Evolutionary conservation across 2,888 invertebrate genomes (phyloP), one percentile per base, ranked within the genome.

Genomic region (Eristalis arbustorum): DNA sequence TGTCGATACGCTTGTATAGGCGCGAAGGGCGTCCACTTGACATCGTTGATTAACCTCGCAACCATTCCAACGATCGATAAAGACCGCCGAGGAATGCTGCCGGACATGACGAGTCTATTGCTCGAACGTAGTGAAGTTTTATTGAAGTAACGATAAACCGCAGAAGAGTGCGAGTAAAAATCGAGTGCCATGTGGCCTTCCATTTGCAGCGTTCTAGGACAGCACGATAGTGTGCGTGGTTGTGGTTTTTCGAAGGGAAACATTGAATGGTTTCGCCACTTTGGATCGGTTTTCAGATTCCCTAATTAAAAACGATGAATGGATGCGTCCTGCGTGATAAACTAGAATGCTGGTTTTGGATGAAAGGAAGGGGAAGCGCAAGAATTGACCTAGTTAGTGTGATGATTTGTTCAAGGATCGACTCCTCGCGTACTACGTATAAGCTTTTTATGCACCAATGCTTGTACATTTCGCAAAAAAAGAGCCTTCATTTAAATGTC

Each of bases 21-120:
- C 59, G 34, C 49, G 31, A 61, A 66, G 59, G 66, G 59, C 22
- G 72, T 61, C 37, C 67, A 67, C 49, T 61, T 67, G 67, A 67
- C 73, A 57, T 56, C 40, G 68, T 23, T 22, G 42, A 74, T 74
- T 74, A 80, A 69, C 64, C 80, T 74, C 40, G 56, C 68, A 69
- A 62, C 67, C 57, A 34, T 40, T 74, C 28, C 3, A 42, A 28
- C 37, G 66, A 73, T 62, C 72, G 59, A 72, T 66, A 18, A 34
- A 61, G 66, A 18, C 42, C 31, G 42, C 34, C 67, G 59, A 64
- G 49, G 18, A 49, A 49, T 18, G 49, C 18, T 18, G 49, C 49
- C 18, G 49, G 49, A 49, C 49, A 49, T 18, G 18, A 49, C 49
- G 49, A 49, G 49, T 49, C 49, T 18, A 18, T 42, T 18, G 49